Conservation (phyloP, 1,140 invertebrate species). For the Ooceraea biroi region DNA sequence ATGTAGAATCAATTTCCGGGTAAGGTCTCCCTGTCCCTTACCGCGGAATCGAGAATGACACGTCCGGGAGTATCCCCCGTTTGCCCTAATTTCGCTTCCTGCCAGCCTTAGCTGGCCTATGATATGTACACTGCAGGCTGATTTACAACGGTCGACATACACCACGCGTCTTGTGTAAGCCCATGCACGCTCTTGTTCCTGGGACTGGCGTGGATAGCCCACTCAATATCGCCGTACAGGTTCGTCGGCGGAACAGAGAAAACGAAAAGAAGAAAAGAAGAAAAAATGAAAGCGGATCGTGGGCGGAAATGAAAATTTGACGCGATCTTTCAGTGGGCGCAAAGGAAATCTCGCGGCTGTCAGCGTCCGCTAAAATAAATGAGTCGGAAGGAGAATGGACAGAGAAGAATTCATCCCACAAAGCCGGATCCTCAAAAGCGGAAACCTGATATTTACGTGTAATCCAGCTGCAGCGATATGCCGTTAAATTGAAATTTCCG, state of each 20-base stretch:
- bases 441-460: slow-evolving; percentile 10
- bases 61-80: background rate
- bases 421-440: background rate
- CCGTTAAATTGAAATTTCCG: background rate
- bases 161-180: slow-evolving; percentile 2
- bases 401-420: background rate
- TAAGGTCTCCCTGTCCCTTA: background rate
- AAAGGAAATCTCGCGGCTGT: background rate
- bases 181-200: slow-evolving; percentile 3
- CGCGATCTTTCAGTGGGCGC: background rate
- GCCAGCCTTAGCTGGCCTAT: background rate
- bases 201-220: background rate
- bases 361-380: background rate
- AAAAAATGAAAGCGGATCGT: background rate
- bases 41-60: slow-evolving; percentile 19
- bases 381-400: background rate
- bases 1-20: slow-evolving; percentile 13
- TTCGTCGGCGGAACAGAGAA: background rate
- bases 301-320: background rate
- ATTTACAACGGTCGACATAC: slow-evolving; percentile 13
- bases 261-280: background rate
- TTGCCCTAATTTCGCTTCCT: slow-evolving; percentile 48
- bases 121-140: background rate
- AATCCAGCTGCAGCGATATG: background rate
- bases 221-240: background rate